Conservation (phyloP, 2,113 vertebrate genomes). For the Phalacrocorax brasilianus region DNA sequence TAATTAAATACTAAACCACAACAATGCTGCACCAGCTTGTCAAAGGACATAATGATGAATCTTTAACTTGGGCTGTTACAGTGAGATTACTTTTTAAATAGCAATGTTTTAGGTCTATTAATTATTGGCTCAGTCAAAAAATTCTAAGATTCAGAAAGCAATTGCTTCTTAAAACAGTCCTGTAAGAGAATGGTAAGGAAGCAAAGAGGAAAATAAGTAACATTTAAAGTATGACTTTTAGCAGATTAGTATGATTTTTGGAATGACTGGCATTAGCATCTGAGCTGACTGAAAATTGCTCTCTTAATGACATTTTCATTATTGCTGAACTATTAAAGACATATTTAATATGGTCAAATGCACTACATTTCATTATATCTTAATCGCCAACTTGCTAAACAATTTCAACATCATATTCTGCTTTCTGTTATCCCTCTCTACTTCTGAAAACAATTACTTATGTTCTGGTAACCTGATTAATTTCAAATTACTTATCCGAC, state of each 20-base stretch:
- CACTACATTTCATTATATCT: background rate
- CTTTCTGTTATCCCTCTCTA: background rate
- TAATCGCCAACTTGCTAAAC: background rate
- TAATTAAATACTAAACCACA: background rate
- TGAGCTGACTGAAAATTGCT: background rate
- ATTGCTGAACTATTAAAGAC: background rate
- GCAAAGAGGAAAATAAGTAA: background rate
- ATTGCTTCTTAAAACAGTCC: background rate
- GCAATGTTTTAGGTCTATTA: background rate
- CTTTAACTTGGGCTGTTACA: background rate
- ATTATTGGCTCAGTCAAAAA: background rate
- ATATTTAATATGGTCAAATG: background rate
- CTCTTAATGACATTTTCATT: background rate
- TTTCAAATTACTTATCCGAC: background rate
- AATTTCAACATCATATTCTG: background rate
- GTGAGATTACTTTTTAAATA: background rate
- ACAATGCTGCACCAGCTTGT: background rate
- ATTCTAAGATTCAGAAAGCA: background rate
- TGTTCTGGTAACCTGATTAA: background rate
- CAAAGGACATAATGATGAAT: background rate
- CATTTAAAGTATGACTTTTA: background rate
- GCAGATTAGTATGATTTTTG: background rate
- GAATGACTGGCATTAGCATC: background rate
- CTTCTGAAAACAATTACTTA: background rate
- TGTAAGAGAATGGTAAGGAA: background rate